Conservation (phyloP, 2,797 vertebrate species). For the Limnodromus scolopaceus region DNA sequence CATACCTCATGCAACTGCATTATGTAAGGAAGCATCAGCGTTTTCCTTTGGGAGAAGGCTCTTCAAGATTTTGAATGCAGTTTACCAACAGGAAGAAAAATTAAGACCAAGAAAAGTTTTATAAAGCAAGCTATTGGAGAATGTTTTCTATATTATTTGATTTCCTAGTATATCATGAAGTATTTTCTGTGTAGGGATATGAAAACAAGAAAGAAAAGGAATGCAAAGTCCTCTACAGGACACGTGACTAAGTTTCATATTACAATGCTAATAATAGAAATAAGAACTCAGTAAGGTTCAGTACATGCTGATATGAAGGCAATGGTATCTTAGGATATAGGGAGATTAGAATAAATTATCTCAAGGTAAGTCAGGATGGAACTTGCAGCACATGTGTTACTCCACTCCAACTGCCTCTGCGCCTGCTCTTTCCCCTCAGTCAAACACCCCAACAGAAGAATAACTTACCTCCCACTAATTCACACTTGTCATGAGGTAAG, state of each 20-base stretch:
- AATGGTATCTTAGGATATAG: background rate
- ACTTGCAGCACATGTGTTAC: conserved; percentile 14
- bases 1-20: background rate
- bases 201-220: conserved; percentile 6
- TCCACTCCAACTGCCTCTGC: background rate
- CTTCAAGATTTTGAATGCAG: background rate
- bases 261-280: conserved; percentile 49
- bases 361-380: conserved; percentile 20
- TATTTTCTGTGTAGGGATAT: background rate
- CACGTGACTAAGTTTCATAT: background rate
- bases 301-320: background rate
- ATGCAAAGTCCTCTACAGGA: background rate
- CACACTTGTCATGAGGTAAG: background rate
- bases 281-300: background rate
- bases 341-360: conserved; percentile 20
- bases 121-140: background rate
- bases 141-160: background rate
- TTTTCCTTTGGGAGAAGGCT: background rate
- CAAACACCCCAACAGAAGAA: background rate
- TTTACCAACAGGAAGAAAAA: background rate
- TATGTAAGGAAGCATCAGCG: background rate
- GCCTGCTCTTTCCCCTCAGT: background rate
- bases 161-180: background rate
- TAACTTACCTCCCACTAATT: background rate
- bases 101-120: background rate